Base-by-base conservation (phyloP, 2,888 invertebrate species). In the Scelioninae gen. 1 region DNA sequence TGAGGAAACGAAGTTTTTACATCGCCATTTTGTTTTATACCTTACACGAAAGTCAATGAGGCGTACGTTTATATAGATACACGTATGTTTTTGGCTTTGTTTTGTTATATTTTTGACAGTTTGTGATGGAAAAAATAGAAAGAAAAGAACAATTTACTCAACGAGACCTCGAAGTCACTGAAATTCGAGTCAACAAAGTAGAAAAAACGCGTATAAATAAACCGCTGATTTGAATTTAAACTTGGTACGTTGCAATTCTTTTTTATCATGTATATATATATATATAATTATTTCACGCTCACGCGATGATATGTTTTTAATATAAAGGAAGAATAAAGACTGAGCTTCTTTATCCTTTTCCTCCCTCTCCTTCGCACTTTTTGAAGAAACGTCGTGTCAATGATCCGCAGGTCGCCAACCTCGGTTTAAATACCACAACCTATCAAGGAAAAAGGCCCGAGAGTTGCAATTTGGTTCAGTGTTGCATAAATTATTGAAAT, bases 321-420 rank as follows among this genome's bases (percentile, higher is more conserved):
- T 72, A 58, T 72, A 71, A 65, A 71, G 68, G 38, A 68, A 65
- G 78, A 74, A 74, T 74, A 66, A 74, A 68, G 65, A 31, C 53
- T 40, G 16, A 55, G 56, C 15, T 56, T 74, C 56, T 62, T 80
- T 80, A 53, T 55, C 34, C 68, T 40, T 62, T 76, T 51, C 32
- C 71, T 58, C 65, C 49, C 71, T 32, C 65, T 51, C 34, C 68
- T 15, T 16, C 10, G 43, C 23, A 16, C 66, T 76, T 82, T 76
- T 66, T 71, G 53, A 76, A 82, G 76, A 82, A 82, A 76, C 65
- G 56, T 63, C 58, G 82, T 82, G 82, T 82, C 82, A 76, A 71
- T 82, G 82, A 82, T 82, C 82, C 60, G 51, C 53, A 60, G 82
- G 82, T 82, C 72, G 71, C 71, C 62, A 82, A 77, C 82, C 82